Evolutionary conservation across 2,888 invertebrate species (phyloP).

Genomic region (Aphidoletes aphidimyza): DNA sequence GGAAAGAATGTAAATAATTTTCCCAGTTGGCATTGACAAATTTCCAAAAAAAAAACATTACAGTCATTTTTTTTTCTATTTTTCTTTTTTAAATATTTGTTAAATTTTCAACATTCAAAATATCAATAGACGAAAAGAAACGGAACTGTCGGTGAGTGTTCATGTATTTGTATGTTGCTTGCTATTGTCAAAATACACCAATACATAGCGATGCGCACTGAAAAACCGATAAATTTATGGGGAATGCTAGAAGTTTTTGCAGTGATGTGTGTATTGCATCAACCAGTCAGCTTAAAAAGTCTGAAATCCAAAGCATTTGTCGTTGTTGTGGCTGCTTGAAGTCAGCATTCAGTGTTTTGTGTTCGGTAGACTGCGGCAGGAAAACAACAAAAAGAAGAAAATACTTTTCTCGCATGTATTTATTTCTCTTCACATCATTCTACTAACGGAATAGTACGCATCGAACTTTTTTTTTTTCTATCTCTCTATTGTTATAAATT

Average conservation of each 20-base stretch:
- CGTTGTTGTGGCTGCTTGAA: not conserved
- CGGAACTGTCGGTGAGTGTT: not conserved
- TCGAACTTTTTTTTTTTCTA: not conserved
- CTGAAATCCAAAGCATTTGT: constrained; percentile 9
- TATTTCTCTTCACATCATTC: not conserved
- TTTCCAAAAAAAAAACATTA: no score
- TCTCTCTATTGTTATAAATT: not conserved
- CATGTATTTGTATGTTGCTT: not conserved
- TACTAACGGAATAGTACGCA: not conserved
- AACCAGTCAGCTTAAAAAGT: not conserved
- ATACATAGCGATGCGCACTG: not conserved
- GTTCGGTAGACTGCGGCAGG: constrained; percentile 40
- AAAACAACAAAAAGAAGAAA: not conserved
- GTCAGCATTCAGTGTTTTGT: constrained; percentile 62
- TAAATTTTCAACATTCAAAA: no score
- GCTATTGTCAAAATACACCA: constrained; percentile 24
- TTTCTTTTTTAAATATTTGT: no score
- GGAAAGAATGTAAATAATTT: no score
- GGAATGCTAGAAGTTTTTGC: not conserved
- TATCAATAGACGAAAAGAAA: not conserved
- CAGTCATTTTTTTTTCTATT: no score
- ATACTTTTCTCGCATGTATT: constrained; percentile 3
- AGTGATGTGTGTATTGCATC: constrained; percentile 1
- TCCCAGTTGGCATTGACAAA: no score
- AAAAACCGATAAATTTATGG: constrained; percentile 19